Evolutionary conservation across 2,797 vertebrate genomes (phyloP).

Genomic region (Sternotherus odoratus): DNA sequence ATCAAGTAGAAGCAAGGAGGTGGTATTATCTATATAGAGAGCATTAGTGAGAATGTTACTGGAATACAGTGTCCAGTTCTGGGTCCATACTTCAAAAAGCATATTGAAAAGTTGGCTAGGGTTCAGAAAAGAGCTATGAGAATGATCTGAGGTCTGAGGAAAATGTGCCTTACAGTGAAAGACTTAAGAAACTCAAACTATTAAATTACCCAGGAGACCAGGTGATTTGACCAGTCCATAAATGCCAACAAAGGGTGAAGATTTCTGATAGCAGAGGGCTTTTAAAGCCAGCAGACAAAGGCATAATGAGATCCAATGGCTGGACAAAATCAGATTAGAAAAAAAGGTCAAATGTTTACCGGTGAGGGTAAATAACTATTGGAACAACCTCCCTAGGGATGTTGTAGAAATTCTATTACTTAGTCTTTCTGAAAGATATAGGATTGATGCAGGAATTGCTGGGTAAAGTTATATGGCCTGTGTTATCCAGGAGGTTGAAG

Average conservation of each 20-base stretch:
- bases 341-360: not conserved
- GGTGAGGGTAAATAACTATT: not conserved
- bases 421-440: not conserved
- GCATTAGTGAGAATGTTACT: not conserved
- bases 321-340: not conserved
- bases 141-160: not conserved
- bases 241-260: not conserved
- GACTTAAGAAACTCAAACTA: not conserved
- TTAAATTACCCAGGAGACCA: not conserved
- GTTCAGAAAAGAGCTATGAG: not conserved
- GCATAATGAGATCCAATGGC: not conserved
- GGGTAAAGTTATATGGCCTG: not conserved
- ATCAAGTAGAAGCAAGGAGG: not conserved
- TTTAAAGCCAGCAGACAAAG: not conserved
- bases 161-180: not conserved
- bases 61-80: not conserved
- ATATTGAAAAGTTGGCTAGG: not conserved
- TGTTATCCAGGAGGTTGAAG: not conserved
- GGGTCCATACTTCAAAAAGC: not conserved
- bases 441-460: not conserved
- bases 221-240: not conserved
- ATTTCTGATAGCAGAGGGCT: not conserved
- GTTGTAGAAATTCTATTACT: not conserved
- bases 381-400: not conserved
- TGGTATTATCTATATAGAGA: not conserved